A percentile compares a stretch with the other conserved stretches of the same genome.
phyloP scores from a whole-genome alignment of 2,113 vertebrate genomes.

The Mus musculus region GRCm39 chr17:67586001-67586500 shows the following conservation, averaged over 20 bases:
- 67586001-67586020: neutral
- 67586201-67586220: neutral
- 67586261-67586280: neutral
- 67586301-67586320: neutral
- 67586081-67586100: neutral
- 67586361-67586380: neutral
- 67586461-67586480: no score
- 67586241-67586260: neutral
- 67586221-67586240: neutral
- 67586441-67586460: neutral
- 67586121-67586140: neutral
- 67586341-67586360: no score
- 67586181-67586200: neutral
- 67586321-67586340: neutral
- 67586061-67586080: neutral
- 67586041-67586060: neutral
- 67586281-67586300: neutral
- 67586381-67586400: neutral
- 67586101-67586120: neutral
- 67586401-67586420: neutral
- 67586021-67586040: neutral
- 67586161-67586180: neutral
- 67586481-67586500: neutral
- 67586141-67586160: neutral
- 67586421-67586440: neutral